Evolutionary conservation across 2,888 invertebrate species (phyloP), one percentile per base, ranked within the genome.

Genomic region (Lysandra bellargus): DNA sequence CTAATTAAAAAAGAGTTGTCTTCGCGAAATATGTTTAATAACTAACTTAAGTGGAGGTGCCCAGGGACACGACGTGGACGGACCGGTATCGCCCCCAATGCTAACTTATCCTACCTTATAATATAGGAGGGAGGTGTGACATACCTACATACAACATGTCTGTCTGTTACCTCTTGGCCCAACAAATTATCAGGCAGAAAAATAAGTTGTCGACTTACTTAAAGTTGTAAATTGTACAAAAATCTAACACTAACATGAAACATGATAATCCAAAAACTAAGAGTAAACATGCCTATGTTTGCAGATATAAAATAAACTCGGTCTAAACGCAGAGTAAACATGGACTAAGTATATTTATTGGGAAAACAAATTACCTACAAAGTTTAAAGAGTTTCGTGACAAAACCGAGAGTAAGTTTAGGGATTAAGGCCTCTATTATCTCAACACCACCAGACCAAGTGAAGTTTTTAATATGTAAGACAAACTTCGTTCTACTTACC

Each of bases 281-380:
- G 7, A 17, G 33, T 74, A 75, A 76, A 74, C 74, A 17, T 53
- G 75, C 44, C 23, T 53, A 53, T 76, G 76, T 76, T 76, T 76
- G 49, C 30, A 53, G 30, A 57, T 57, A 53, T 57, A 33, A 33
- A 76, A 76, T 76, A 33, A 30, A 30, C 33, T 44, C 33, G 53
- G 49, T 76, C 14, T 76, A 76, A 57, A 76, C 30, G 33, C 57
- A 53, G 33, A 76, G 57, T 30, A 57, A 49, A 76, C 44, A 44
- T 44, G 23, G 30, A 2, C 30, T 6, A 49, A 9, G 49, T 14
- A 57, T 57, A 17, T 76, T n/a, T 53, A 30, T 76, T 57, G 37
- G 76, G 53, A 76, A 76, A 33, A 30, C 12, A 64, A 64, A 30
- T 30, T 30, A 64, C 23, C 30, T 64, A 64, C 64, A 30, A 12